Evolutionary conservation across 2,797 vertebrate genomes (phyloP).

Genomic region (Loris lydekkerianus): DNA sequence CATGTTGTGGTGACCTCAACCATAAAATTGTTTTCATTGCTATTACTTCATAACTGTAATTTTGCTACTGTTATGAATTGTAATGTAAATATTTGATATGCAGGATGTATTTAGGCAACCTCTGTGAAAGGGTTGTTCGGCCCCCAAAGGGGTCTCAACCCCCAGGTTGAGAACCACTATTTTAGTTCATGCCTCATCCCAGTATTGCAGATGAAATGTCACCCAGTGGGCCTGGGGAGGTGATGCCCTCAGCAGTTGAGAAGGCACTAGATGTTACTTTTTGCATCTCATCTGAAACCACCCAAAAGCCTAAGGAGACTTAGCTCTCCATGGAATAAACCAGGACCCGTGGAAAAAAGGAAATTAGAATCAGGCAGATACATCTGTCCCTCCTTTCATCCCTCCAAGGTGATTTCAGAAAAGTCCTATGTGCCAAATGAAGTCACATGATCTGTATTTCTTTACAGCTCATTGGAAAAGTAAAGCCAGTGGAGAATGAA

Average conservation of each 20-base stretch:
- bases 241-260: not conserved
- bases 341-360: not conserved
- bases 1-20: too few species aligned
- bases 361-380: not conserved
- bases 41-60: too few species aligned
- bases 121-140: too few species aligned
- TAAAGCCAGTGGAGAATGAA: not conserved
- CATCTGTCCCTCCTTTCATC: not conserved
- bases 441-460: not conserved
- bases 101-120: too few species aligned
- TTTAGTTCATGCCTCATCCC: not conserved
- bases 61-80: too few species aligned
- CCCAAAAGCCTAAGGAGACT: not conserved
- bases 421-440: not conserved
- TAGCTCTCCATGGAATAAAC: not conserved
- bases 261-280: not conserved
- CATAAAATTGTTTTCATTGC: too few species aligned
- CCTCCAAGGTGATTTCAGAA: not conserved
- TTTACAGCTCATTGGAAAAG: not conserved
- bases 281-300: not conserved
- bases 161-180: not conserved
- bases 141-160: too few species aligned
- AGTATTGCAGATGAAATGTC: not conserved
- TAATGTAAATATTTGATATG: too few species aligned
- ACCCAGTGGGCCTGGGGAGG: not conserved